phyloP scores from a whole-genome alignment of 2,888 invertebrate species.

The Carcina quercana region DNA sequence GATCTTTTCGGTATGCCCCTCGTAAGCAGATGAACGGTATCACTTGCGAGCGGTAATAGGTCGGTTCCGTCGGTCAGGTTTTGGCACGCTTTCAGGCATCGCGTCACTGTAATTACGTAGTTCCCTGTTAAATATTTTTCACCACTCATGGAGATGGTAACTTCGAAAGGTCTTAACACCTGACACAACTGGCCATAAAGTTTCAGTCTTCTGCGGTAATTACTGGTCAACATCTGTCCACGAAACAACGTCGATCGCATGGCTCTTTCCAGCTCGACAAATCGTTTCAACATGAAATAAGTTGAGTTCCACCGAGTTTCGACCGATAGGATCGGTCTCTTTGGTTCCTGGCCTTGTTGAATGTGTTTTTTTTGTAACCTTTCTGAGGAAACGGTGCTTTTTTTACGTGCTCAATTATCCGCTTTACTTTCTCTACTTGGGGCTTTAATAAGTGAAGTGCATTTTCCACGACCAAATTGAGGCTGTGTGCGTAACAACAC shows the following conservation, averaged over 20 bases:
- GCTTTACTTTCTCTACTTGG: conserved; percentile 17
- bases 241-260: conserved; percentile 14
- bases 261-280: conserved; percentile 20
- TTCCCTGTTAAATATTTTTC: conserved; percentile 20
- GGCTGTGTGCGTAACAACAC: conserved; percentile 5
- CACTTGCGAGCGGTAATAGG: neutral
- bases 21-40: no score
- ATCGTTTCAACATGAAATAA: conserved; percentile 20
- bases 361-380: conserved; percentile 18
- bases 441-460: conserved; percentile 8
- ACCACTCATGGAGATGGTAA: conserved; percentile 15
- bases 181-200: conserved; percentile 11
- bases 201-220: no score
- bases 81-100: conserved; percentile 14
- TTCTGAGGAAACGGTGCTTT: conserved; percentile 17
- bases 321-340: conserved; percentile 21
- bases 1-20: no score
- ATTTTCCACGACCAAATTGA: conserved; percentile 10
- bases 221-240: no score
- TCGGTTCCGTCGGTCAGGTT: conserved; percentile 6
- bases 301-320: conserved; percentile 25
- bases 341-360: conserved; percentile 16
- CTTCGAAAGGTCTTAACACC: conserved; percentile 18
- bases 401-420: conserved; percentile 16
- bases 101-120: conserved; percentile 13